Conservation (phyloP, 2,888 invertebrate genomes). For the Rhyacophila evoluta region DNA sequence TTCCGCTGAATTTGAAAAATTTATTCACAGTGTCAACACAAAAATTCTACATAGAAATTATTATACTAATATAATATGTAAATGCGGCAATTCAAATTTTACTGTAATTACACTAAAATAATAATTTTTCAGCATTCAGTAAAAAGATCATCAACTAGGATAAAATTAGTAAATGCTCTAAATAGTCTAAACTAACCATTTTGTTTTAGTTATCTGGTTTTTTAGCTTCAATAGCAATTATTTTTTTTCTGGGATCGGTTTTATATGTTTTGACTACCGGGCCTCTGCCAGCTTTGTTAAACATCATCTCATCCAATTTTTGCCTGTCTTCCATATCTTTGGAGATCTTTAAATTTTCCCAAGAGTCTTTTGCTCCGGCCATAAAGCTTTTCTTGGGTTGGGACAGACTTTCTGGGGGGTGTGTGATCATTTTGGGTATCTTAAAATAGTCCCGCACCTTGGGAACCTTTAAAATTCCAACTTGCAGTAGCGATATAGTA, state of each 20-base stretch:
- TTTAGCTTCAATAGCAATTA: conserved; percentile 55
- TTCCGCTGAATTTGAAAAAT: too few relatives aligned
- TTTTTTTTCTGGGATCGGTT: conserved; percentile 80
- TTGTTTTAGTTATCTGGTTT: not conserved
- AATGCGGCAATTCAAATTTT: not conserved
- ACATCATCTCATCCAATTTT: conserved; percentile 81
- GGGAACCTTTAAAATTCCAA: conserved; percentile 80
- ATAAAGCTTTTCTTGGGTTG: conserved; percentile 83
- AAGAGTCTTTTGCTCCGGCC: conserved; percentile 83
- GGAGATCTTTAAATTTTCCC: conserved; percentile 85
- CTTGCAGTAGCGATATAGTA: conserved; percentile 86
- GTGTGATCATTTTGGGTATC: conserved; percentile 75
- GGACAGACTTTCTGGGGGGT: conserved; percentile 71
- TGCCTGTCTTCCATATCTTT: conserved; percentile 82
- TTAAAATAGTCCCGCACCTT: conserved; percentile 80
- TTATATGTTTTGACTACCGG: conserved; percentile 90
- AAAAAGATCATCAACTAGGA: too few relatives aligned
- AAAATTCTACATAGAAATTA: not conserved
- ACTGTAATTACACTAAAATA: too few relatives aligned
- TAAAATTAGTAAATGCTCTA: too few relatives aligned
- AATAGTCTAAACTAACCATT: too few relatives aligned
- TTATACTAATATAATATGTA: not conserved
- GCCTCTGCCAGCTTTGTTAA: conserved; percentile 86
- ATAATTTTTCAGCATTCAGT: too few relatives aligned
- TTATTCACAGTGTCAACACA: not conserved